phyloP scores from a whole-genome alignment of 2,797 vertebrate species.

The Sarcophilus harrisii region DNA sequence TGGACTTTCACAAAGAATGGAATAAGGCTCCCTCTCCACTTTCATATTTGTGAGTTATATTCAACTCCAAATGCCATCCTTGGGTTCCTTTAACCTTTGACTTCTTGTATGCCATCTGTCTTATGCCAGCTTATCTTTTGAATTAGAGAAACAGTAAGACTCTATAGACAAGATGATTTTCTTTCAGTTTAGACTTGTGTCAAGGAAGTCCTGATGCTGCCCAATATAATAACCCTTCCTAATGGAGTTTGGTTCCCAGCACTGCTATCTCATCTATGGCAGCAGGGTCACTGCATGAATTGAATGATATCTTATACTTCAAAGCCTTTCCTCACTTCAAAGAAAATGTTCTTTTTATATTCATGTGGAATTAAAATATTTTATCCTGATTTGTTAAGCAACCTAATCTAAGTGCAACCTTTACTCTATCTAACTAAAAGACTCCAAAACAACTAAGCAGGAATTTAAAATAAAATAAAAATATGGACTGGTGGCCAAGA shows the following conservation, averaged over 20 bases:
- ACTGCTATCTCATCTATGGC: neutral
- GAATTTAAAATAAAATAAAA: conserved; percentile 19
- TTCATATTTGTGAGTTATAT: neutral
- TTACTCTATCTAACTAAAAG: conserved; percentile 45
- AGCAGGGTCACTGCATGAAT: conserved; percentile 35
- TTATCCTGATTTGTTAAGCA: conserved; percentile 27
- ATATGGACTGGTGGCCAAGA: conserved; percentile 6
- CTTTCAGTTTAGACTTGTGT: conserved; percentile 67
- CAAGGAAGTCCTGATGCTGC: conserved; percentile 62
- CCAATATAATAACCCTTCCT: conserved; percentile 58
- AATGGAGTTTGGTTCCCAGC: conserved; percentile 57
- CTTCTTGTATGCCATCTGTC: neutral
- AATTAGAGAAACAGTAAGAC: conserved; percentile 42
- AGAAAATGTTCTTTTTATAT: conserved; percentile 64
- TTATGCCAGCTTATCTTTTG: conserved; percentile 33
- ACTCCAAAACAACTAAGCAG: conserved; percentile 14
- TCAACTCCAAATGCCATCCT: conserved; percentile 1
- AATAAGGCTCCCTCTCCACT: neutral
- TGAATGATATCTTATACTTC: conserved; percentile 60
- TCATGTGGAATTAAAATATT: conserved; percentile 57
- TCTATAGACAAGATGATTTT: conserved; percentile 14
- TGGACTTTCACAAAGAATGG: neutral
- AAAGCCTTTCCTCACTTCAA: conserved; percentile 29
- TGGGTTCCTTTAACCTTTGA: neutral
- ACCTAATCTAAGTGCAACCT: conserved; percentile 40